Conservation (phyloP, 2,797 vertebrate species). For the Lithobates sylvaticus region DNA sequence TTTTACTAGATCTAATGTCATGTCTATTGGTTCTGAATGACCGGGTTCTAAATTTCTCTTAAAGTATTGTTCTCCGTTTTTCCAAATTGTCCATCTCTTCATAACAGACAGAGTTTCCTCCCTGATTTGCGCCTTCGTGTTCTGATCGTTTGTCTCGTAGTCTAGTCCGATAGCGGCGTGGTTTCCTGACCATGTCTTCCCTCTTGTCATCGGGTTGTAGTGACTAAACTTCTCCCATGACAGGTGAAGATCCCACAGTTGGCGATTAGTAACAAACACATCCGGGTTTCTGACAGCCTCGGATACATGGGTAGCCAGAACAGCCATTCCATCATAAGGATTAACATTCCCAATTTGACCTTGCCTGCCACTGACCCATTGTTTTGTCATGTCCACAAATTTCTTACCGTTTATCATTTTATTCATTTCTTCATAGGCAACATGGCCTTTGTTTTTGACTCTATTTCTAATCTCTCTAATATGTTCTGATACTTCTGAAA, state of each 20-base stretch:
- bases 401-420: neutral
- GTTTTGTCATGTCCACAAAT: neutral
- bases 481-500: neutral
- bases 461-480: too few species aligned
- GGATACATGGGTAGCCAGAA: conserved; percentile 18
- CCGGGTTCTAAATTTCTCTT: too few species aligned
- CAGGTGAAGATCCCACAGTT: neutral
- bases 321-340: conserved; percentile 8
- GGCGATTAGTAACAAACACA: neutral
- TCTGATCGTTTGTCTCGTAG: neutral
- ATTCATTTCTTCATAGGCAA: neutral
- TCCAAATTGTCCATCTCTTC: neutral
- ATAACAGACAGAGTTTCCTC: neutral
- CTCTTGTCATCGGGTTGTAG: neutral
- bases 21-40: neutral
- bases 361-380: neutral
- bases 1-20: neutral
- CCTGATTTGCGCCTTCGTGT: neutral
- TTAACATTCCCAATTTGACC: neutral
- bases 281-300: conserved; percentile 9
- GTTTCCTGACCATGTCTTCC: neutral
- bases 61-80: neutral
- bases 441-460: too few species aligned
- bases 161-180: conserved; percentile 1
- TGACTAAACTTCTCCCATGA: neutral